These are phyloP conservation scores for Labroides dimidiatus DNA, from an alignment of 2,797 vertebrate species.

Conservation along the genomic window DNA sequence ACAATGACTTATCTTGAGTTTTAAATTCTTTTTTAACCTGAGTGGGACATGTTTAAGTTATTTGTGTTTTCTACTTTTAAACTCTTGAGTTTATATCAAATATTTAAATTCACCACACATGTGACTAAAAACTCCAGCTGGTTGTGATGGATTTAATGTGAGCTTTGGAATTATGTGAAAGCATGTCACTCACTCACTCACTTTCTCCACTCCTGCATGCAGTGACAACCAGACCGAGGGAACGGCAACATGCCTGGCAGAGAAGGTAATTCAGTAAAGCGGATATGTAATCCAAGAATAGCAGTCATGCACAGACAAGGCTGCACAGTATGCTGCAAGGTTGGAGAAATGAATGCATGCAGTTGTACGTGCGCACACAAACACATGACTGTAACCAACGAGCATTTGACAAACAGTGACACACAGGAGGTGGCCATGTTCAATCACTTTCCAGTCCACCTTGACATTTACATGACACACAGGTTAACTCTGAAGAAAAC, in stretches of 20 bases:
- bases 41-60: not conserved
- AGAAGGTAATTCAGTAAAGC: slow-evolving; percentile 53
- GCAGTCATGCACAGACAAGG: slow-evolving; percentile 65
- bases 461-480: slow-evolving; percentile 69
- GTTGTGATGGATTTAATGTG: slow-evolving; percentile 22
- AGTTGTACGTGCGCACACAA: slow-evolving; percentile 52
- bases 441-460: slow-evolving; percentile 59
- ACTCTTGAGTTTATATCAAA: too few species aligned
- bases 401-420: slow-evolving; percentile 75
- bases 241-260: slow-evolving; percentile 64
- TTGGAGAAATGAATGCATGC: slow-evolving; percentile 62
- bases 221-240: slow-evolving; percentile 46
- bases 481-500: slow-evolving; percentile 41
- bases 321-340: slow-evolving; percentile 62
- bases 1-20: not conserved
- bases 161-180: slow-evolving; percentile 25
- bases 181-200: slow-evolving; percentile 24
- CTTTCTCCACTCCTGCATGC: slow-evolving; percentile 51
- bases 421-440: slow-evolving; percentile 63
- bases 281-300: slow-evolving; percentile 70
- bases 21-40: not conserved
- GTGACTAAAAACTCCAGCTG: slow-evolving; percentile 20
- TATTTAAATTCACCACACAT: not conserved
- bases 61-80: not conserved
- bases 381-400: slow-evolving; percentile 64